phyloP scores from a whole-genome alignment of 2,113 vertebrate species.

The Rissa tridactyla region DNA sequence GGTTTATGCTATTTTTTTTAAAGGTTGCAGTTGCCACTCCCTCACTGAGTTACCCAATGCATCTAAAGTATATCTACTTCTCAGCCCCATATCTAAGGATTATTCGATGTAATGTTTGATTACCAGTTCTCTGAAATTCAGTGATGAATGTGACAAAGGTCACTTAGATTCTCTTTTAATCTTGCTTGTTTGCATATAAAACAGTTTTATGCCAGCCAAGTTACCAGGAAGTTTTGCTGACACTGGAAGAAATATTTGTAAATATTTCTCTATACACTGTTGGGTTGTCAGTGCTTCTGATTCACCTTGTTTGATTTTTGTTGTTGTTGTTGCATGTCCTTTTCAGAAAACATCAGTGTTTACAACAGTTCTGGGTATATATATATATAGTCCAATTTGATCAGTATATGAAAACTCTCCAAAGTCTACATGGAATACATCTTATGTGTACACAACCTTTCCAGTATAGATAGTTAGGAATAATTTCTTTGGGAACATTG shows the following conservation, averaged over 20 bases:
- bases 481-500: not conserved
- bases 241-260: constrained; percentile 14
- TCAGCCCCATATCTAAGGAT: not conserved
- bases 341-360: not conserved
- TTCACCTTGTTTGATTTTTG: not conserved
- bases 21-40: not conserved
- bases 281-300: not conserved
- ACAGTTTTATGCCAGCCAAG: not conserved
- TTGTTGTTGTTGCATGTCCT: not conserved
- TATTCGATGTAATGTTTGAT: not conserved
- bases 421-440: not conserved
- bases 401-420: not conserved
- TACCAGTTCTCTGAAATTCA: not conserved
- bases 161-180: not conserved
- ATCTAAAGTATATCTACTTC: not conserved
- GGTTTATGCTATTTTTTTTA: not conserved
- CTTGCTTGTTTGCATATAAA: constrained; percentile 25
- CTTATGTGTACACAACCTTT: not conserved
- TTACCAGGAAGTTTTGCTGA: constrained; percentile 28
- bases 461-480: not conserved
- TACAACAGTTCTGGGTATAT: not conserved
- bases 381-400: not conserved
- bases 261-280: constrained; percentile 11
- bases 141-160: not conserved
- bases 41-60: not conserved